Conservation (phyloP, 2,888 invertebrate species). For the Mayetiola destructor region DNA sequence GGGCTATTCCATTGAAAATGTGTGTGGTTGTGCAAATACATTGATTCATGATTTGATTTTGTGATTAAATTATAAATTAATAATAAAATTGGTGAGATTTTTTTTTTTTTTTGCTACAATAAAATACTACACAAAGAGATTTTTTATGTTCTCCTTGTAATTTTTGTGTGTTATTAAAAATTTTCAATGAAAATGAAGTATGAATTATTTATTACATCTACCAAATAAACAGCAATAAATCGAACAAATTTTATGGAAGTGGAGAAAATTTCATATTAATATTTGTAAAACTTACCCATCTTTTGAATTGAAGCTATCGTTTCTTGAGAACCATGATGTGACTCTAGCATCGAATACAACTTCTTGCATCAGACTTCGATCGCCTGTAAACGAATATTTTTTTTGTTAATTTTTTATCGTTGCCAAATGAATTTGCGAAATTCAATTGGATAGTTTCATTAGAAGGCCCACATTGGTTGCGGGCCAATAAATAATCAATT, state of each 20-base stretch:
- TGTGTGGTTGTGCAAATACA: constrained; percentile 11
- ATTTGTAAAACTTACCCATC: constrained; percentile 45
- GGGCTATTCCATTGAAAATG: constrained; percentile 38
- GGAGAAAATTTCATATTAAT: too few species aligned
- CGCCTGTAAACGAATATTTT: constrained; percentile 41
- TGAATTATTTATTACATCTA: too few species aligned
- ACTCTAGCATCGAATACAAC: constrained; percentile 78
- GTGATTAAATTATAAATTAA: neutral
- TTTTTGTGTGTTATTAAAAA: too few species aligned
- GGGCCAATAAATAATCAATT: neutral
- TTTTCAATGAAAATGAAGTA: too few species aligned
- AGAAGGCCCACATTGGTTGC: too few species aligned
- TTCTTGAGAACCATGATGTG: constrained; percentile 72
- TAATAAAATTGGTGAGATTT: neutral
- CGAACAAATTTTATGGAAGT: too few species aligned
- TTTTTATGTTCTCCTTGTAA: too few species aligned
- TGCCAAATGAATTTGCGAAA: too few species aligned
- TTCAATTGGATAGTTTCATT: too few species aligned
- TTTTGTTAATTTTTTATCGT: too few species aligned
- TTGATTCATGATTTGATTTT: neutral
- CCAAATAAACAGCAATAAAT: too few species aligned
- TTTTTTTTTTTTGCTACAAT: neutral
- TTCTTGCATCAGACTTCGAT: constrained; percentile 69
- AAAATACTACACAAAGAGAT: too few species aligned
- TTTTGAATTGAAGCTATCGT: constrained; percentile 54